A percentile compares a stretch with the other conserved stretches of the same genome.
Conservation (phyloP, 2,888 invertebrate species). For the Ditula angustiorana region DNA sequence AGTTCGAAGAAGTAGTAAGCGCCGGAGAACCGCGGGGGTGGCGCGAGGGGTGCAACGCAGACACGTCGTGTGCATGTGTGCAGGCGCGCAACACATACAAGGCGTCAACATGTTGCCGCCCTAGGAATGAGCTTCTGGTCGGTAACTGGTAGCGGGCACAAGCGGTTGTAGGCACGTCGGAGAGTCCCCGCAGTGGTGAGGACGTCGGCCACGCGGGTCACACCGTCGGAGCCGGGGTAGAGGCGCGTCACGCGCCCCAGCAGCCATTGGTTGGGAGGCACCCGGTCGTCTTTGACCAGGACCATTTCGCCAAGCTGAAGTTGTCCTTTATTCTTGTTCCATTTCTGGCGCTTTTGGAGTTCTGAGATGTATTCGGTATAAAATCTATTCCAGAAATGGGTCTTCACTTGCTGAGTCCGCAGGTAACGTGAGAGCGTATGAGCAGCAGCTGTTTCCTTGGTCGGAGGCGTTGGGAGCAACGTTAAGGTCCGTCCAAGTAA, state of each 20-base stretch:
- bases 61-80: no score
- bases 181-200: slow-evolving; percentile 37
- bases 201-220: slow-evolving; percentile 46
- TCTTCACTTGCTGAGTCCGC: neutral
- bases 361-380: slow-evolving; percentile 45
- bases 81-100: neutral
- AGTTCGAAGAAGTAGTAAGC: no score
- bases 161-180: slow-evolving; percentile 24
- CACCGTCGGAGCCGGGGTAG: slow-evolving; percentile 43
- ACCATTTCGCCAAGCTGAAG: slow-evolving; percentile 39
- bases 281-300: slow-evolving; percentile 43
- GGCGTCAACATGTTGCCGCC: neutral
- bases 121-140: slow-evolving; percentile 7
- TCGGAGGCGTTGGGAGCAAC: slow-evolving; percentile 9
- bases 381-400: slow-evolving; percentile 18
- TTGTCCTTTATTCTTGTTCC: slow-evolving; percentile 31
- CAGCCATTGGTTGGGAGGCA: slow-evolving; percentile 36
- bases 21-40: no score
- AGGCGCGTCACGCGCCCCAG: slow-evolving; percentile 42
- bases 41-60: no score
- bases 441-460: neutral
- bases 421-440: neutral
- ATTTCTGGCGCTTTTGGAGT: slow-evolving; percentile 45
- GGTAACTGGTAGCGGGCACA: slow-evolving; percentile 19
- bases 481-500: slow-evolving; percentile 38